Evolutionary conservation across 2,888 invertebrate species (phyloP).

Genomic region (Cheilosia urbana): DNA sequence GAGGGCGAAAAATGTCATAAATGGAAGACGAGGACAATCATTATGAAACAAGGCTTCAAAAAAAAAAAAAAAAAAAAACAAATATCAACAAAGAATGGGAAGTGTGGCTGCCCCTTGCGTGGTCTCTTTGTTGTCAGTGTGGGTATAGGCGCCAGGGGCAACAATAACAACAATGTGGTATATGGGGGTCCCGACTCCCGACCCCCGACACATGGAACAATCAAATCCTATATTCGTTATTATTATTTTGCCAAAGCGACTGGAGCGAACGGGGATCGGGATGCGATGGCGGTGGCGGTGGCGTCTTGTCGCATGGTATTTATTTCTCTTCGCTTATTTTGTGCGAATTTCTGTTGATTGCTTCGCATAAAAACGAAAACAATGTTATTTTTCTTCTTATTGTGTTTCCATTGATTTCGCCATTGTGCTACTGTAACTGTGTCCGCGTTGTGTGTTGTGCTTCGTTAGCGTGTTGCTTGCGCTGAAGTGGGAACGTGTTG

Average conservation of each 20-base stretch:
- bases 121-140: constrained; percentile 15
- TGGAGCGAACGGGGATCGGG: neutral
- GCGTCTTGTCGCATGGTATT: constrained; percentile 18
- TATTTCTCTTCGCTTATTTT: constrained; percentile 42
- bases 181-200: neutral
- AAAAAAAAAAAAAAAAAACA: neutral
- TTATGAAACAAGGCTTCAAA: constrained; percentile 21
- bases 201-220: constrained; percentile 5
- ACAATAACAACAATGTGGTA: constrained; percentile 9
- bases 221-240: constrained; percentile 47
- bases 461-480: constrained; percentile 43
- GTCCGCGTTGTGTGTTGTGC: constrained; percentile 10
- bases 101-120: constrained; percentile 24
- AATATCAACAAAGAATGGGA: neutral
- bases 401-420: constrained; percentile 25
- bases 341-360: constrained; percentile 65
- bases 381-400: constrained; percentile 21
- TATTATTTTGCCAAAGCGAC: constrained; percentile 46
- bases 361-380: constrained; percentile 66
- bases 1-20: constrained; percentile 24
- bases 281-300: neutral
- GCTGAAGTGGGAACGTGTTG: constrained; percentile 41
- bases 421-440: neutral
- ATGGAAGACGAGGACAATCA: constrained; percentile 43
- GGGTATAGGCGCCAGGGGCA: constrained; percentile 34